Evolutionary conservation across 2,888 invertebrate species (phyloP).

Genomic region (Cepaea hortensis): DNA sequence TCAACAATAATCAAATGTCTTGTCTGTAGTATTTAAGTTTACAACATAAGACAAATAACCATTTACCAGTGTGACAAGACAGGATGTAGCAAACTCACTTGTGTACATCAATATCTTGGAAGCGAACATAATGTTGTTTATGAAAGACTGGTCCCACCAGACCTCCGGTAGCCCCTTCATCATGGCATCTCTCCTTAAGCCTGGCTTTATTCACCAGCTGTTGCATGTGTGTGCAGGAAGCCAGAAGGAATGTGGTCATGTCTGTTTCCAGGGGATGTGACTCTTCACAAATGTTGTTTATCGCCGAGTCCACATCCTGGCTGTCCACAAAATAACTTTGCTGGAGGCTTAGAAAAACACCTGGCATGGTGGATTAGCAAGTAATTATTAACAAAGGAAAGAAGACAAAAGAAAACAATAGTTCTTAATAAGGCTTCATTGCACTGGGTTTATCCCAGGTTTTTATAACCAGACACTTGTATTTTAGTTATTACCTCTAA

Average conservation of each 20-base stretch:
- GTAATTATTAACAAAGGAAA: neutral
- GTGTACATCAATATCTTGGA: constrained; percentile 39
- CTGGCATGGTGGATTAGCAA: constrained; percentile 54
- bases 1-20: too few relatives aligned
- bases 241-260: constrained; percentile 82
- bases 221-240: constrained; percentile 73
- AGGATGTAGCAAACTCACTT: constrained; percentile 20
- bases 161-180: constrained; percentile 23
- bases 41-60: too few relatives aligned
- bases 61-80: neutral
- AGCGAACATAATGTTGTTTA: constrained; percentile 35
- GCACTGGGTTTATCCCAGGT: too few relatives aligned
- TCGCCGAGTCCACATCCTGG: constrained; percentile 83
- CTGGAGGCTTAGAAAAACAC: constrained; percentile 80
- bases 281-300: constrained; percentile 84
- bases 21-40: too few relatives aligned
- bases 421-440: neutral
- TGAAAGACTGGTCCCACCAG: neutral
- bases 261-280: constrained; percentile 82
- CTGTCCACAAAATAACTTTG: constrained; percentile 80
- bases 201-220: constrained; percentile 60
- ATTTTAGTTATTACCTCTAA: too few relatives aligned
- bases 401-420: neutral
- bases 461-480: too few relatives aligned
- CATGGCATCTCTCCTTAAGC: constrained; percentile 38